These are phyloP conservation scores for Camponotus floridanus DNA, from an alignment of 1,140 invertebrate genomes.

Conservation along the genomic window DNA sequence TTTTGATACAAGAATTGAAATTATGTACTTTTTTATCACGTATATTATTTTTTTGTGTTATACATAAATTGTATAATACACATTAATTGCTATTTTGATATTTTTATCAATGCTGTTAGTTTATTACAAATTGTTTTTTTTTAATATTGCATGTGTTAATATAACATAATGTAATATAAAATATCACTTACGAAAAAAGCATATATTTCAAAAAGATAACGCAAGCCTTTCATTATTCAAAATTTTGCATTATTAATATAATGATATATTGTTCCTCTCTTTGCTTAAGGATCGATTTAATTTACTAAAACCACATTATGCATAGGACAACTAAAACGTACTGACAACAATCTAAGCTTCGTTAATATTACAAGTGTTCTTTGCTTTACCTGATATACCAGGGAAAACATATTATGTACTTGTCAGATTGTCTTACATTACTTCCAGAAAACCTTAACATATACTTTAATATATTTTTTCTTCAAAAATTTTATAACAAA, in stretches of 20 bases:
- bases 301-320: constrained; percentile 45
- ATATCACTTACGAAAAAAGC: neutral
- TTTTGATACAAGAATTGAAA: no score
- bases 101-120: neutral
- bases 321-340: neutral
- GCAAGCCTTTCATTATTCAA: constrained; percentile 11
- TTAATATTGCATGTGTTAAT: no score
- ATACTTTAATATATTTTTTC: neutral
- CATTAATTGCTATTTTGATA: no score
- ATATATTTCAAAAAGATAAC: neutral
- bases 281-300: constrained; percentile 32
- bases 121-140: neutral
- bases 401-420: neutral
- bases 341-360: constrained; percentile 23
- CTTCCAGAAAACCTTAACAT: neutral
- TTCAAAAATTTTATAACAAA: neutral
- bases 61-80: no score
- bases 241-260: constrained; percentile 37
- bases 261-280: neutral
- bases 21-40: no score
- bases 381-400: constrained; percentile 19
- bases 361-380: constrained; percentile 17
- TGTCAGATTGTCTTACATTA: neutral
- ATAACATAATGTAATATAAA: neutral
- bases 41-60: no score